Percentiles rank a stretch among this genome's conserved stretches.
Evolutionary conservation across 2,888 invertebrate species (phyloP).

Genomic region (Salpingus planirostris): DNA sequence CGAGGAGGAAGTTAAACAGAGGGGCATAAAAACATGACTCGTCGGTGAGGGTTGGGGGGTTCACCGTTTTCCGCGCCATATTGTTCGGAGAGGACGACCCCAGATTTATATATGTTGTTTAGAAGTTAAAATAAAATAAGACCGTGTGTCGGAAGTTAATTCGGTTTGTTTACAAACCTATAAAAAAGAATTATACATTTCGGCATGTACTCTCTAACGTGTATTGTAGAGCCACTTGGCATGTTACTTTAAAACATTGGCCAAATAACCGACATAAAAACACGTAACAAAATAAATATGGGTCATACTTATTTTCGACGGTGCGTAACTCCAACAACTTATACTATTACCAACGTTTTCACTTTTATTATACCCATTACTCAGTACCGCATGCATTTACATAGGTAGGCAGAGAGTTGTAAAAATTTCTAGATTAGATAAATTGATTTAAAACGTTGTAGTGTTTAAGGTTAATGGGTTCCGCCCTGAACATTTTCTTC

Average conservation of each 20-base stretch:
- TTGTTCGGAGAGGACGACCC: background rate
- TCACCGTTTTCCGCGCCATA: background rate
- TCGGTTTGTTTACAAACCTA: background rate
- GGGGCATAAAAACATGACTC: no score
- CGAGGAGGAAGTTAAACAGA: no score
- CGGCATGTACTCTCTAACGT: background rate
- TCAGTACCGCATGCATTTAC: no score
- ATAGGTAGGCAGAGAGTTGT: no score
- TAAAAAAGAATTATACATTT: background rate
- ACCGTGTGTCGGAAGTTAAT: background rate
- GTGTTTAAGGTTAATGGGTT: no score
- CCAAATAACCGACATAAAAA: background rate
- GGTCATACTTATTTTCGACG: background rate
- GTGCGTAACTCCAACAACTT: no score
- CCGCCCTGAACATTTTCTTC: no score
- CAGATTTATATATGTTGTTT: background rate
- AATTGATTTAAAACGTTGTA: no score
- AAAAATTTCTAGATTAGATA: no score
- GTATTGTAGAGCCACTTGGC: background rate
- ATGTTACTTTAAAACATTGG: background rate
- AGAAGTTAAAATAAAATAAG: background rate
- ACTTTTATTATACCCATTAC: no score
- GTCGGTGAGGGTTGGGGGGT: no score
- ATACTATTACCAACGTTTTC: no score
- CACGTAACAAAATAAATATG: background rate